Conservation (phyloP, 1,140 invertebrate genomes). For the Arctopsyche grandis region DNA sequence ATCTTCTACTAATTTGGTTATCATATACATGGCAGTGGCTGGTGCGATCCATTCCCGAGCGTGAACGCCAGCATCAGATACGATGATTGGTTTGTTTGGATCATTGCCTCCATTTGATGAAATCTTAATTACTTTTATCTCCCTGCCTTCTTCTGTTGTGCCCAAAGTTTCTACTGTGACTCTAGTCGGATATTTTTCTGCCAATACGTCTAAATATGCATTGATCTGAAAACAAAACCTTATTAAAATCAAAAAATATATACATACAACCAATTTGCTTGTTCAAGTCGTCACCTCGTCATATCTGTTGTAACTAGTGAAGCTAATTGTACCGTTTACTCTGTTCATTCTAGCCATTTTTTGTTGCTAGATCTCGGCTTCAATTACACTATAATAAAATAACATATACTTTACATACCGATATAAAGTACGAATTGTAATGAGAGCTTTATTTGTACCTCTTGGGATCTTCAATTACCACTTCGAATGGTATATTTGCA, state of each 20-base stretch:
- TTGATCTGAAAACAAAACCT: too few relatives aligned
- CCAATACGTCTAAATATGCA: slow-evolving; percentile 61
- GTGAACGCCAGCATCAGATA: slow-evolving; percentile 62
- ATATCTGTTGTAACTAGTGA: slow-evolving; percentile 44
- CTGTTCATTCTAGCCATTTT: neutral
- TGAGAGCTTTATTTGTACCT: slow-evolving; percentile 24
- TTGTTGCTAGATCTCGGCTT: slow-evolving; percentile 20
- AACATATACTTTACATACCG: neutral
- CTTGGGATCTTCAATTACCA: slow-evolving; percentile 40
- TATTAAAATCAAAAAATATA: too few relatives aligned
- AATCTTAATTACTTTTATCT: slow-evolving; percentile 68
- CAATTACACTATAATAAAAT: slow-evolving; percentile 19
- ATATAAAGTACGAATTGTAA: neutral
- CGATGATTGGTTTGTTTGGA: slow-evolving; percentile 56
- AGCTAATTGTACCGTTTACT: slow-evolving; percentile 41
- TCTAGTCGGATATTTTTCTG: slow-evolving; percentile 61
- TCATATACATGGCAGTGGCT: slow-evolving; percentile 64
- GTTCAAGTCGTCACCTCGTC: slow-evolving; percentile 43
- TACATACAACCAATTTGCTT: slow-evolving; percentile 55
- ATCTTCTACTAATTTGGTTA: slow-evolving; percentile 62
- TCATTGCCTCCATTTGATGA: slow-evolving; percentile 56
- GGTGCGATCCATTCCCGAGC: slow-evolving; percentile 72
- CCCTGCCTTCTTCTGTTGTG: slow-evolving; percentile 65
- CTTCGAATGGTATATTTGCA: slow-evolving; percentile 31
- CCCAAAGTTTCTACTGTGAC: slow-evolving; percentile 66